phyloP scores from a whole-genome alignment of 1,140 invertebrate genomes.

The Drosophila sp. region DNA sequence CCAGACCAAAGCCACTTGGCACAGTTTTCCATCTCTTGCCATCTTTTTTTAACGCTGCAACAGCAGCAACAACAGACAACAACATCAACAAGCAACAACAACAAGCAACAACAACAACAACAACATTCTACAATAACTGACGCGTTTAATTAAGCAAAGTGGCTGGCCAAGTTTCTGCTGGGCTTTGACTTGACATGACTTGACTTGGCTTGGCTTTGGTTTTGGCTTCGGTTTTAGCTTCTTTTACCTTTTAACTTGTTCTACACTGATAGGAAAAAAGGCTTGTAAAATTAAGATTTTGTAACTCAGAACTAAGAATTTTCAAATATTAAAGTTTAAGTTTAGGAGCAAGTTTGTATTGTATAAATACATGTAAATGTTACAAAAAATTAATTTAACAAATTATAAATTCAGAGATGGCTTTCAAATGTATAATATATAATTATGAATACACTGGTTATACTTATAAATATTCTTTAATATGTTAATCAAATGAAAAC shows the following conservation, averaged over 20 bases:
- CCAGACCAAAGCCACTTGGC: conserved; percentile 67
- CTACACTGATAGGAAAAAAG: too few species aligned
- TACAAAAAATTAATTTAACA: too few species aligned
- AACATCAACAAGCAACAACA: conserved; percentile 8
- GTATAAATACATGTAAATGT: too few species aligned
- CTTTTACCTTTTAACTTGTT: conserved; percentile 24
- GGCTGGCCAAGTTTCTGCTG: conserved; percentile 61
- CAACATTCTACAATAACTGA: conserved; percentile 51
- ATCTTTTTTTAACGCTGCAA: conserved; percentile 23
- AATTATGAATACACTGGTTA: too few species aligned
- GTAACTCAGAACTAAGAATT: too few species aligned
- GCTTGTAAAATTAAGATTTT: too few species aligned
- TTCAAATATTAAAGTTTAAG: too few species aligned
- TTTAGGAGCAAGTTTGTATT: too few species aligned
- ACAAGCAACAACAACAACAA: conserved; percentile 37
- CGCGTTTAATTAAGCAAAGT: conserved; percentile 82
- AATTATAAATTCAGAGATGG: too few species aligned
- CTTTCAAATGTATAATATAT: too few species aligned
- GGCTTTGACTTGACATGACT: conserved; percentile 9
- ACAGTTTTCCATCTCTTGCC: conserved; percentile 74
- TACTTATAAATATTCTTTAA: too few species aligned
- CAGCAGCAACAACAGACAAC: background rate
- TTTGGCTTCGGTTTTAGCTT: conserved; percentile 8
- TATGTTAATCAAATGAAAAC: too few species aligned
- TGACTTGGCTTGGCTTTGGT: conserved; percentile 7